Conservation (phyloP, 2,113 vertebrate genomes). For the Apeltes quadracus region DNA sequence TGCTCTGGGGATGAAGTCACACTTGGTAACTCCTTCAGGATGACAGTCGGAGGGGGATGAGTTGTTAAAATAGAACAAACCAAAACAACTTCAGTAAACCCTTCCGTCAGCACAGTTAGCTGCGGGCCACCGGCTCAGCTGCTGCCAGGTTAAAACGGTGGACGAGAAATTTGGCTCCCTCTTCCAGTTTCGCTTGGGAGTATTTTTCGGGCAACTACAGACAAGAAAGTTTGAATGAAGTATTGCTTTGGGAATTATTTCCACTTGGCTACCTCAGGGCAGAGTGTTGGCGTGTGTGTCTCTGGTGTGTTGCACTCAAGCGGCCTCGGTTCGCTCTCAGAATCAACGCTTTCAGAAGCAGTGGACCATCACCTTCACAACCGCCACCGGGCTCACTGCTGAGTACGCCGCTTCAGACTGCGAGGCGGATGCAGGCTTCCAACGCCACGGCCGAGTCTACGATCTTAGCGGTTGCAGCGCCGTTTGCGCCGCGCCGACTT, state of each 20-base stretch:
- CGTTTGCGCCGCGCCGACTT: not conserved
- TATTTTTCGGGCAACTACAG: slow-evolving; percentile 6
- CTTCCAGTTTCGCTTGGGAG: not conserved
- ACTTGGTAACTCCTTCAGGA: slow-evolving; percentile 49
- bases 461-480: not conserved
- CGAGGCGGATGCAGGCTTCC: not conserved
- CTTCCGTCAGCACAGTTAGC: not conserved
- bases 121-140: not conserved
- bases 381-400: not conserved
- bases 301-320: slow-evolving; percentile 7
- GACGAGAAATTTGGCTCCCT: not conserved
- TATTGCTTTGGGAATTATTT: slow-evolving; percentile 19
- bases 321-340: not conserved
- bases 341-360: slow-evolving; percentile 20
- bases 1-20: slow-evolving; percentile 51
- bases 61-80: too few species aligned
- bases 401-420: slow-evolving; percentile 3
- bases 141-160: not conserved
- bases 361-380: slow-evolving; percentile 24
- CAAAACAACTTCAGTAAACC: not conserved
- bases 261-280: slow-evolving; percentile 24
- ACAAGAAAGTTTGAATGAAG: not conserved
- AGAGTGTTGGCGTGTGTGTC: not conserved
- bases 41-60: slow-evolving; percentile 25
- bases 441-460: not conserved